phyloP scores from a whole-genome alignment of 2,888 invertebrate species.

The Pseudococcus viburni region DNA sequence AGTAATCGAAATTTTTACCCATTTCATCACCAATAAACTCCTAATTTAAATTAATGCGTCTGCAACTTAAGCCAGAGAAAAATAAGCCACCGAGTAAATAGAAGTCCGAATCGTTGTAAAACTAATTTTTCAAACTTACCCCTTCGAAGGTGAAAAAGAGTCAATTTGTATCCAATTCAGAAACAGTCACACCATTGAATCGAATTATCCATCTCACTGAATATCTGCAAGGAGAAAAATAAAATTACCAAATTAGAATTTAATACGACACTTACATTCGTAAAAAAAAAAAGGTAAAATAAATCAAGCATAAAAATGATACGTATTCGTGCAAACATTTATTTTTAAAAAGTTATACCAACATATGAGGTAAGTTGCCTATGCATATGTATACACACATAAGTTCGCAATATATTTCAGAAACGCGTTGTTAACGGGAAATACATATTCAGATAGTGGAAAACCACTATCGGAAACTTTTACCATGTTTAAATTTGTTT shows the following conservation, averaged over 20 bases:
- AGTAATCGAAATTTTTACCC: too few species aligned
- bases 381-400: background rate
- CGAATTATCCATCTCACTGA: background rate
- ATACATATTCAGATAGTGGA: slow-evolving; percentile 49
- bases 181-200: too few species aligned
- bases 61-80: too few species aligned
- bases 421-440: slow-evolving; percentile 6
- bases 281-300: background rate
- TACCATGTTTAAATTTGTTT: slow-evolving; percentile 48
- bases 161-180: too few species aligned
- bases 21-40: too few species aligned
- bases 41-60: too few species aligned
- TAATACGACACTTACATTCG: background rate
- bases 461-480: slow-evolving; percentile 50
- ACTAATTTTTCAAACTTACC: too few species aligned
- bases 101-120: too few species aligned
- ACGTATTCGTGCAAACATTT: slow-evolving; percentile 5
- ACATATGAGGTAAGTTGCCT: background rate
- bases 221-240: background rate
- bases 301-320: slow-evolving; percentile 32
- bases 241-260: background rate
- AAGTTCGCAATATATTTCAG: slow-evolving; percentile 29
- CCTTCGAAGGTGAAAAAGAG: too few species aligned
- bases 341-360: background rate
- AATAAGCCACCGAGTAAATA: too few species aligned